These are phyloP conservation scores for Corapipo altera DNA, from an alignment of 2,113 vertebrate genomes.

Conservation along the genomic window DNA sequence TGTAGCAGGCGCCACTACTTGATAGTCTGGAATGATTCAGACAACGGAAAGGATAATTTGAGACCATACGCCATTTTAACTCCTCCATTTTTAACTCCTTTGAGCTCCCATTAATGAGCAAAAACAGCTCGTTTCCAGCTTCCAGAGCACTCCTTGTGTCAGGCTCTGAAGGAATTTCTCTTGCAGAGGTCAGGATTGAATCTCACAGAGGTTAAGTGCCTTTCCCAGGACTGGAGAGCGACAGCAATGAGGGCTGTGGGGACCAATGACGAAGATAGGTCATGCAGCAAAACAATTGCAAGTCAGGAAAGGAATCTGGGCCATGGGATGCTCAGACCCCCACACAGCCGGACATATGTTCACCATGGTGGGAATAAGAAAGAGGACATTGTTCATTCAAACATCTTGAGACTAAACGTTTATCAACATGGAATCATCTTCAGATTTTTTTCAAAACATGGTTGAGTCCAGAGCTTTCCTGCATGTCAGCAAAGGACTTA, in stretches of 20 bases:
- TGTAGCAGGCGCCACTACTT: neutral
- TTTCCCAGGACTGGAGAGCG: conserved; percentile 7
- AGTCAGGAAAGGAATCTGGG: conserved; percentile 52
- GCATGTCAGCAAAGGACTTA: neutral
- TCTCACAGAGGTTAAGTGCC: conserved; percentile 5
- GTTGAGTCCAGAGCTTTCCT: neutral
- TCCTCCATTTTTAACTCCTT: neutral
- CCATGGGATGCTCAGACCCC: conserved; percentile 25
- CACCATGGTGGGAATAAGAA: neutral
- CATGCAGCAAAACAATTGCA: conserved; percentile 5
- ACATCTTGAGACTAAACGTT: neutral
- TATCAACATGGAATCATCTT: neutral
- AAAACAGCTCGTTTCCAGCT: neutral
- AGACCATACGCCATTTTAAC: neutral
- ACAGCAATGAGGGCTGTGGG: neutral
- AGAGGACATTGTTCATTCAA: conserved; percentile 29
- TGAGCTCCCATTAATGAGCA: neutral
- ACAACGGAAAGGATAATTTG: fast-evolving
- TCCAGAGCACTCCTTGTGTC: neutral
- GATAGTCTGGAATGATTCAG: neutral
- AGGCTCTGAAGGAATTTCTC: neutral
- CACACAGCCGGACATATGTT: fast-evolving
- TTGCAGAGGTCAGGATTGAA: conserved; percentile 26
- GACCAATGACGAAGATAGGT: conserved; percentile 36
- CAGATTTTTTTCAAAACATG: neutral